Conservation (phyloP, 1,140 invertebrate species). For the Aphelenchoides avenae region DNA sequence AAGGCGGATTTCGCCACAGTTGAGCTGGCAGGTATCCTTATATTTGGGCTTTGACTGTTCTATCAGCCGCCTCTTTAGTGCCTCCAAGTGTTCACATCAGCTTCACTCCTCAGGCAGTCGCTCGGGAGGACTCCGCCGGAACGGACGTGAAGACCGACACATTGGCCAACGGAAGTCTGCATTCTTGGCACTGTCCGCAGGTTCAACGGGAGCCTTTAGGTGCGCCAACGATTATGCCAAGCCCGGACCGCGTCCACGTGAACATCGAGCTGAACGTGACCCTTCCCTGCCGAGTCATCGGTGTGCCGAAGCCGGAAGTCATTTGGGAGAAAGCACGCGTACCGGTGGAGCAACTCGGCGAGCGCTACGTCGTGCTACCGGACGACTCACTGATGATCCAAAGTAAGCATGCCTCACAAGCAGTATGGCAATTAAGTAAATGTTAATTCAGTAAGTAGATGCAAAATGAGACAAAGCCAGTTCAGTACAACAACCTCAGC, state of each 20-base stretch:
- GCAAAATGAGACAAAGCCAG: no score
- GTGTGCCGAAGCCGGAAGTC: slow-evolving; percentile 56
- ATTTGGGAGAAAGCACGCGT: slow-evolving; percentile 55
- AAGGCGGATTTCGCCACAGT: slow-evolving; percentile 48
- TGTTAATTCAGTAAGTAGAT: no score
- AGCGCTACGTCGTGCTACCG: slow-evolving; percentile 45
- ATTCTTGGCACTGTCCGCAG: slow-evolving; percentile 26
- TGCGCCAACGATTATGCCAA: slow-evolving; percentile 57
- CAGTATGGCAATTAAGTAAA: no score
- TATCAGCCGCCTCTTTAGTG: slow-evolving; percentile 50
- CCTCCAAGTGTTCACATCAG: slow-evolving; percentile 60
- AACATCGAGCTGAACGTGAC: slow-evolving; percentile 61
- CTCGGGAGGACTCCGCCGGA: slow-evolving; percentile 62
- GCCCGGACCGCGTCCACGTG: slow-evolving; percentile 55
- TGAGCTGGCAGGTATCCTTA: slow-evolving; percentile 39
- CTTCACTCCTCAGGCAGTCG: no score
- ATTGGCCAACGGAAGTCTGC: slow-evolving; percentile 63
- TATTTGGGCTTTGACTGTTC: slow-evolving; percentile 11
- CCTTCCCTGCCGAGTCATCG: slow-evolving; percentile 57
- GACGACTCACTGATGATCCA: slow-evolving; percentile 51
- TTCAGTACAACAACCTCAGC: no score
- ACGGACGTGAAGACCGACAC: slow-evolving; percentile 51
- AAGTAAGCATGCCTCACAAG: no score
- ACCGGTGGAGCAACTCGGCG: slow-evolving; percentile 31
- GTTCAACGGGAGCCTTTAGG: no score